Percentiles rank a stretch among this genome's conserved stretches.
These are phyloP conservation scores for Diadema setosum DNA, from an alignment of 35 echinoderm and acorn worm species.

Conservation along the genomic window DNA sequence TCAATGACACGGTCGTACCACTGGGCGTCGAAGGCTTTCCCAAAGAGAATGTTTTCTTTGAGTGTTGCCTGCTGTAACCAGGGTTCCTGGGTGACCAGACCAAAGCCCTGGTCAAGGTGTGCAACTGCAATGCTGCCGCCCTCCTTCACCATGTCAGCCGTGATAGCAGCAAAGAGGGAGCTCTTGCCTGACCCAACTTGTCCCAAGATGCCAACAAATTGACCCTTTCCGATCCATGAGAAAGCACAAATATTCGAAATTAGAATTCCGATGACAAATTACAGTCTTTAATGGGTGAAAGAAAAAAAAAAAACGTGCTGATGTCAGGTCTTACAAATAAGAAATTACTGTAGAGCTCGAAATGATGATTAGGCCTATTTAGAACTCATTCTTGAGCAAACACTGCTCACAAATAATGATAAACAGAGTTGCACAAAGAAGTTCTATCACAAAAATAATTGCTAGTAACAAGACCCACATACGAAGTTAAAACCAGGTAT, in stretches of 20 bases:
- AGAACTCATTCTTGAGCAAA: too few relatives aligned
- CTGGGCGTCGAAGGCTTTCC: slow-evolving; percentile 44
- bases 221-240: slow-evolving; percentile 37
- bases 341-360: slow-evolving; percentile 25
- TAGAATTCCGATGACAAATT: too few relatives aligned
- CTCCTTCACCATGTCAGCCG: slow-evolving; percentile 85
- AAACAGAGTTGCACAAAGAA: too few relatives aligned
- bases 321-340: too few relatives aligned
- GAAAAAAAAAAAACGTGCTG: too few relatives aligned
- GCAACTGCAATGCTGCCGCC: slow-evolving; percentile 57
- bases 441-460: too few relatives aligned
- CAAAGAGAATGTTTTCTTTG: slow-evolving; percentile 94
- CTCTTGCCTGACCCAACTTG: slow-evolving; percentile 94
- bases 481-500: too few relatives aligned
- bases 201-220: slow-evolving; percentile 90
- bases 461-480: too few relatives aligned
- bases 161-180: slow-evolving; percentile 85
- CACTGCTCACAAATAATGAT: too few relatives aligned
- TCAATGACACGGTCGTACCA: slow-evolving; percentile 67
- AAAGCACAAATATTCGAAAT: too few relatives aligned
- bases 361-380: too few relatives aligned
- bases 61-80: slow-evolving; percentile 97
- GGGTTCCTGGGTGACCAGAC: slow-evolving; percentile 79
- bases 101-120: slow-evolving; percentile 62
- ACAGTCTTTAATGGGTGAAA: too few relatives aligned